Base-by-base conservation (phyloP, 2,113 vertebrate species). In the Cynocephalus volans region DNA sequence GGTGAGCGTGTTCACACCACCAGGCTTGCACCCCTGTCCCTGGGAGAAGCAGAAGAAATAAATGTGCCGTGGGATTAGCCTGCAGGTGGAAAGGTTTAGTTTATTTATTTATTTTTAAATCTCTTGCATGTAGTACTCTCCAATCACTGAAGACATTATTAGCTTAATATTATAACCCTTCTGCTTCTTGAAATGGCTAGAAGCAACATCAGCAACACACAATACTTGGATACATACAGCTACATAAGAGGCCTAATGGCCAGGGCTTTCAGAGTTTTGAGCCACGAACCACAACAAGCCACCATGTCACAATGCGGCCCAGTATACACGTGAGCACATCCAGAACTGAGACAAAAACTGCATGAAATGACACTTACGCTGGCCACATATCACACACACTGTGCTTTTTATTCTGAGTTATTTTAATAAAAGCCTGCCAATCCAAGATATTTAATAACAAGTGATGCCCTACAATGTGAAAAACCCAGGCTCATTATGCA, bases 1-100 rank as follows among this genome's bases (percentile, higher is more conserved):
- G 11, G 9, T 4, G 28, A 24, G 45, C 0, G 0, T 28, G 21
- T n/a, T 28, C 50, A 24, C 0, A 1, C 11, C 3, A 1, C 41
- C 6, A 3, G 4, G 18, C 17, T 1, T 3, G 41, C 41, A 4
- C 41, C 41, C 41, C 41, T 41, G 41, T 41, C 41, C 31, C 2
- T 2, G 36, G 52, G 18, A 24, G 50, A 28, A 0, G 4, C 26
- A 76, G 50, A 26, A 1, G 1, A 50, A 33, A 3, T 8, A 18
- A 17, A 50, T 18, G 23, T 36, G 19, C 21, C 5, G 0, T 1
- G 33, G 58, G n/a, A 31, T 28, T 62, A 62, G 31, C 19, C 36
- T 26, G 84, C 5, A 1, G n/a, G 88, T 50, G 31, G 19, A 11
- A 50, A 89, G 21, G 12, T 45, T 52, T 67, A 18, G 67, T n/a